Percentiles rank a stretch among this genome's conserved stretches.
phyloP scores from a whole-genome alignment of 2,797 vertebrate genomes.

The Nothura maculosa region DNA sequence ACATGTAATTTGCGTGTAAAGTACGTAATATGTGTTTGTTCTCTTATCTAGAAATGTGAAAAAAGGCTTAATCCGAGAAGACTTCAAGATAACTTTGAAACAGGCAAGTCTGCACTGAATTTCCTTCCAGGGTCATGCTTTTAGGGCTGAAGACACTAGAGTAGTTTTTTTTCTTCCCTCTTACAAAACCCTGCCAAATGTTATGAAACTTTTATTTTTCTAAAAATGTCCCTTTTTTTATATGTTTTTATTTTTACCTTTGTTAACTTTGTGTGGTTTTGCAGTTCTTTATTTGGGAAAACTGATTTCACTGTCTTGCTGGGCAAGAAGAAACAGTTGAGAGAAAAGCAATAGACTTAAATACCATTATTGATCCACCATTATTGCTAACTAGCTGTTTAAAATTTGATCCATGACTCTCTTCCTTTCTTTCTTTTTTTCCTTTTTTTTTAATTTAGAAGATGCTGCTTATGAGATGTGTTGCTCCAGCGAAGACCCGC shows the following conservation, averaged over 20 bases:
- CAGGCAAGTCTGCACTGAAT: slow-evolving; percentile 81
- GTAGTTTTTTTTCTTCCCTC: not conserved
- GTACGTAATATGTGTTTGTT: slow-evolving; percentile 40
- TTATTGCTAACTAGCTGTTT: not conserved
- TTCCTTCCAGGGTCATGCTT: not conserved
- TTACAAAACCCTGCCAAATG: not conserved
- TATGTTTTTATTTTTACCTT: not conserved
- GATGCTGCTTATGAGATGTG: slow-evolving; percentile 77
- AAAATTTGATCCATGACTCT: not conserved
- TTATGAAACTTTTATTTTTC: not conserved
- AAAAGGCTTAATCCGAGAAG: slow-evolving; percentile 90
- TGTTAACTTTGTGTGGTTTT: not conserved
- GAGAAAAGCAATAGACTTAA: not conserved
- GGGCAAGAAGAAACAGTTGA: not conserved
- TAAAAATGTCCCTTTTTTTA: not conserved
- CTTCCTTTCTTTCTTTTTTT: not conserved
- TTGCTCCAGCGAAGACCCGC: slow-evolving; percentile 80
- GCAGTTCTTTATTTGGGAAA: not conserved
- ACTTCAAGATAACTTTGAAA: slow-evolving; percentile 93
- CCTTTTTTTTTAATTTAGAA: slow-evolving; percentile 52
- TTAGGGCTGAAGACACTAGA: not conserved
- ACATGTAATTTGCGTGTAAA: not conserved
- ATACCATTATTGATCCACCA: not conserved
- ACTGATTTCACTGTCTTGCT: not conserved
- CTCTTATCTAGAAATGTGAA: slow-evolving; percentile 89